Conservation (phyloP, 2,797 vertebrate species). For the Chromis chromis region DNA sequence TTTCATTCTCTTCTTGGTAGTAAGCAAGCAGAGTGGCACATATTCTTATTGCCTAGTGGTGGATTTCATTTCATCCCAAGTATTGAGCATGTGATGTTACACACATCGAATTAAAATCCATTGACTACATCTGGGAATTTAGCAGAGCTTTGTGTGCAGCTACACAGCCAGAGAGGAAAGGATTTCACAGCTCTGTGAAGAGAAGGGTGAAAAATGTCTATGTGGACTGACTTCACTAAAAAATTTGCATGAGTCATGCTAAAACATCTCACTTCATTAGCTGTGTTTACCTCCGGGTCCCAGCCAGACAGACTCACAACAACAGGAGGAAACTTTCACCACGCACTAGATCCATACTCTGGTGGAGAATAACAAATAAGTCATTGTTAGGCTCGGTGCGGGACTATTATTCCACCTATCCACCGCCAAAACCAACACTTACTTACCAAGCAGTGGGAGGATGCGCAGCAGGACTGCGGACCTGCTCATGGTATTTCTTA, state of each 20-base stretch:
- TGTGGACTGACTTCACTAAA: conserved; percentile 63
- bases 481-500: conserved; percentile 38
- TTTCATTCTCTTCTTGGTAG: conserved; percentile 1
- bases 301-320: conserved; percentile 54
- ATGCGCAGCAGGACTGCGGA: conserved; percentile 39
- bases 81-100: conserved; percentile 23
- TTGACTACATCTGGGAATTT: conserved; percentile 36
- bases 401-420: conserved; percentile 53
- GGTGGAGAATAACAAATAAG: conserved; percentile 73
- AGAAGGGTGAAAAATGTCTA: conserved; percentile 40
- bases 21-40: conserved; percentile 25
- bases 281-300: conserved; percentile 64
- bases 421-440: conserved; percentile 69
- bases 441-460: conserved; percentile 41
- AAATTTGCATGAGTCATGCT: conserved; percentile 66
- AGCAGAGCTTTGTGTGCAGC: conserved; percentile 20
- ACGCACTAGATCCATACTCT: conserved; percentile 48
- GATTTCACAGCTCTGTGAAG: conserved; percentile 61
- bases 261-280: conserved; percentile 71
- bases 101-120: conserved; percentile 36
- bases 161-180: conserved; percentile 41
- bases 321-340: conserved; percentile 58
- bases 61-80: conserved; percentile 13
- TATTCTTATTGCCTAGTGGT: conserved; percentile 12
- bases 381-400: conserved; percentile 62